These are phyloP conservation scores for Sigmodon hispidus DNA, from an alignment of 2,113 vertebrate species.

Conservation along the genomic window DNA sequence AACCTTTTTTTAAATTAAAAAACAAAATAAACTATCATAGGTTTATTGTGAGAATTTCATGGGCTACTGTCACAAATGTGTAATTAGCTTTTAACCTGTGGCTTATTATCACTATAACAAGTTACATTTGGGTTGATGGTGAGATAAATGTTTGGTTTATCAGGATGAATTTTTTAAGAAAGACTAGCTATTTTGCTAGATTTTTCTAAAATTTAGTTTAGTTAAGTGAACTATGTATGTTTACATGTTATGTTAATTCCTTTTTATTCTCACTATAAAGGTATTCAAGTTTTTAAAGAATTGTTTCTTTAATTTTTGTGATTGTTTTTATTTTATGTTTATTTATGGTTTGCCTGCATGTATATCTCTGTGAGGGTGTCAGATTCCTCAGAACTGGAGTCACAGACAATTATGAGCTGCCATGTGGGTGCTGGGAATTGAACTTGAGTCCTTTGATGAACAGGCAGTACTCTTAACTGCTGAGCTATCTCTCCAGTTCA, in stretches of 20 bases:
- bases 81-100: not conserved
- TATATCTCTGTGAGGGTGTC: not conserved
- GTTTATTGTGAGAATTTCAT: constrained; percentile 39
- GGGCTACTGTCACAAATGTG: not conserved
- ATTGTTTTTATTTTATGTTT: not conserved
- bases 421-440: not conserved
- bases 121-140: constrained; percentile 21
- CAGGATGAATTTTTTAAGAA: not conserved
- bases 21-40: not conserved
- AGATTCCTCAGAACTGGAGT: not conserved
- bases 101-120: not conserved
- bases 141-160: not conserved
- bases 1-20: not conserved
- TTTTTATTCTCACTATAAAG: not conserved
- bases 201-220: constrained; percentile 41
- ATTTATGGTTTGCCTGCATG: not conserved
- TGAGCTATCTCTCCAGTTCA: not conserved
- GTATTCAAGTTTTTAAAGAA: not conserved
- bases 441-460: not conserved
- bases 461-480: not conserved
- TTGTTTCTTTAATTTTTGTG: not conserved
- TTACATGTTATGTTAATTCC: constrained; percentile 4
- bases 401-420: not conserved
- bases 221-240: not conserved
- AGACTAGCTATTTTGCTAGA: not conserved